phyloP scores from a whole-genome alignment of 2,797 vertebrate genomes.

The Scolopax rusticola region DNA sequence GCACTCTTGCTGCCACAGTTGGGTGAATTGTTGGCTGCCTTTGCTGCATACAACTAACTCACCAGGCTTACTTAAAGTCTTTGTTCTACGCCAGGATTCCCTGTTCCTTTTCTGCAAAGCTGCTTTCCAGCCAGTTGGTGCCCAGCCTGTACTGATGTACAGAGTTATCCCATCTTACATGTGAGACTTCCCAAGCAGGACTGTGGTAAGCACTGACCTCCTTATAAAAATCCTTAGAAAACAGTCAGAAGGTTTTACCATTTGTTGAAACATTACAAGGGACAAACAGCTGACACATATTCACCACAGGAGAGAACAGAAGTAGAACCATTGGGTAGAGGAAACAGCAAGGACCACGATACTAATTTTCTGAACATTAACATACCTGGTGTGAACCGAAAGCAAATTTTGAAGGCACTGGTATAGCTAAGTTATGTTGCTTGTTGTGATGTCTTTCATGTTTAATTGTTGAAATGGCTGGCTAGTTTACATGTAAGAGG shows the following conservation, averaged over 20 bases:
- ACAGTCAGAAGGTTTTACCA: background rate
- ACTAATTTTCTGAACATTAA: background rate
- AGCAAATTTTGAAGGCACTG: background rate
- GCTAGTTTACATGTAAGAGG: background rate
- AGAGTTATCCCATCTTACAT: background rate
- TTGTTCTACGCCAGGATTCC: background rate
- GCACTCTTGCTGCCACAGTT: fast-evolving
- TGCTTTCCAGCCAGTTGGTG: background rate
- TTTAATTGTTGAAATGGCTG: background rate
- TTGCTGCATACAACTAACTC: background rate
- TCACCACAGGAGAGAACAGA: background rate
- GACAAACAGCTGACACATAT: background rate
- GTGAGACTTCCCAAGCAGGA: background rate
- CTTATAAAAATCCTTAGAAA: background rate
- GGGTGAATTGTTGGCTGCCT: background rate
- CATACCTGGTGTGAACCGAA: background rate
- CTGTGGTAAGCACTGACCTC: background rate
- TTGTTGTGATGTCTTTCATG: background rate
- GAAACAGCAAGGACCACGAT: background rate
- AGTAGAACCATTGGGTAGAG: background rate
- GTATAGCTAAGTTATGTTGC: background rate
- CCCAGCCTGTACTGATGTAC: background rate
- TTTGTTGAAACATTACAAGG: background rate
- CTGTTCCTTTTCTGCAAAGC: background rate
- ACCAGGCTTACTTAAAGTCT: background rate